Base-by-base conservation (phyloP, 2,888 invertebrate genomes). In the Luperina nickerlii region DNA sequence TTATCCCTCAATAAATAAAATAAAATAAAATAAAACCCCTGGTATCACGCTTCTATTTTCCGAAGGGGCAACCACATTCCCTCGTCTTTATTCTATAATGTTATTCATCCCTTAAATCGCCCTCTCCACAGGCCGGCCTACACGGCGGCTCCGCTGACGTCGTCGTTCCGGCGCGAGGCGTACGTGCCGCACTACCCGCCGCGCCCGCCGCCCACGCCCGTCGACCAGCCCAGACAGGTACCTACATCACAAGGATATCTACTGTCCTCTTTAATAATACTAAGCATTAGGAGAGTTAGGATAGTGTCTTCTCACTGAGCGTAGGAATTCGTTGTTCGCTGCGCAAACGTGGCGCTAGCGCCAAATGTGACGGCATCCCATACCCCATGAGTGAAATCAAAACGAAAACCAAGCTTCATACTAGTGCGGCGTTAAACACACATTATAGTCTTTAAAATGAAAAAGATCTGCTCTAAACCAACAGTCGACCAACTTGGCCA, bases 221-320 rank as follows among this genome's bases (percentile, higher is more conserved):
- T 92, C 81, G 96, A 96, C 83, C 93, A 92, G 78, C 95, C 95
- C 0, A 83, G 96, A 93, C 96, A 95, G 96, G 96, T 96, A 81
- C 63, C 63, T 24, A 63, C n/a, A 0, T 11, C 6, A 20, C 76
- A 0, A 20, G 1, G 0, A 38, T 7, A 38, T 7, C 11, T 11
- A 45, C n/a, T 18, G 18, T 18, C 20, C 48, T n/a, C 0, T 32
- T 13, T 32, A 18, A 0, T 45, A 15, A 20, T 48, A 38, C 11
- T 62, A 48, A 71, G 48, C 2, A 1, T 77, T 51, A 27, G 11
- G 24, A 38, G 2, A 4, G 20, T 20, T 48, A 76, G 20, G 9
- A 3, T 38, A 24, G 1, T 38, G 38, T 38, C 38, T 60, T 18
- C 15, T 15, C 11, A n/a, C 7, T 38, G 60, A 60, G 57, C 18